A percentile compares a stretch with the other conserved stretches of the same genome.
Conservation (phyloP, 2,888 invertebrate genomes). For the Trachelus tabidus region DNA sequence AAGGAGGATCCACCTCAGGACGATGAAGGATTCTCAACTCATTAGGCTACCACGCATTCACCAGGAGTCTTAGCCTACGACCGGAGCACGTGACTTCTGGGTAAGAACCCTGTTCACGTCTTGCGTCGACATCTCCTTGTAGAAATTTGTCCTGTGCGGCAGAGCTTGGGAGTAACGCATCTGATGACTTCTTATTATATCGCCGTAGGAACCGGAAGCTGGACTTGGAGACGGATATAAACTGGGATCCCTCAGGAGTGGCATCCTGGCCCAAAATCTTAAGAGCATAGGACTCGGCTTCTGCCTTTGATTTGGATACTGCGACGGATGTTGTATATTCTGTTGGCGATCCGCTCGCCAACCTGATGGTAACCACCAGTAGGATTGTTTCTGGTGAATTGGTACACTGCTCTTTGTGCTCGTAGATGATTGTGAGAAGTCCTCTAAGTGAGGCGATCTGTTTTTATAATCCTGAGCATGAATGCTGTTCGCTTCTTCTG, state of each 20-base stretch:
- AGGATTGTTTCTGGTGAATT: conserved; percentile 42
- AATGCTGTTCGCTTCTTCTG: conserved; percentile 57
- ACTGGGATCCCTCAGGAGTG: conserved; percentile 49
- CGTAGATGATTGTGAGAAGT: conserved; percentile 18
- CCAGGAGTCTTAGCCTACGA: conserved; percentile 28
- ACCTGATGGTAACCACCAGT: conserved; percentile 38
- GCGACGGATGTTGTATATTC: conserved; percentile 1
- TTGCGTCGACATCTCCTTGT: conserved; percentile 33
- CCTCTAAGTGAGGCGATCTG: conserved; percentile 36
- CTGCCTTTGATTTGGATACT: conserved; percentile 29
- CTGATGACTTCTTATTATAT: background rate
- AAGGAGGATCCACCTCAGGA: conserved; percentile 8
- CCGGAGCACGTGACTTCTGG: conserved; percentile 24
- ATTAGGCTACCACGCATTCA: background rate
- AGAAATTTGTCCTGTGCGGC: conserved; percentile 28
- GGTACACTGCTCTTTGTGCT: conserved; percentile 47
- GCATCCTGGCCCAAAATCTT: conserved; percentile 54
- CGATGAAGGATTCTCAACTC: conserved; percentile 11
- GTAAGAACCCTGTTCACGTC: conserved; percentile 35
- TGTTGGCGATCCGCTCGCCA: conserved; percentile 40
- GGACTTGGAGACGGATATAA: conserved; percentile 20
- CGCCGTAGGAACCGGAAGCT: background rate
- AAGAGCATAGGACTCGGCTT: conserved; percentile 44
- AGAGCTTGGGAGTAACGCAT: background rate
- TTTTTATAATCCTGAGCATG: conserved; percentile 50